A percentile compares a stretch with the other conserved stretches of the same genome.
These are phyloP conservation scores for Noctua fimbriata DNA, from an alignment of 2,888 invertebrate species.

Conservation along the genomic window DNA sequence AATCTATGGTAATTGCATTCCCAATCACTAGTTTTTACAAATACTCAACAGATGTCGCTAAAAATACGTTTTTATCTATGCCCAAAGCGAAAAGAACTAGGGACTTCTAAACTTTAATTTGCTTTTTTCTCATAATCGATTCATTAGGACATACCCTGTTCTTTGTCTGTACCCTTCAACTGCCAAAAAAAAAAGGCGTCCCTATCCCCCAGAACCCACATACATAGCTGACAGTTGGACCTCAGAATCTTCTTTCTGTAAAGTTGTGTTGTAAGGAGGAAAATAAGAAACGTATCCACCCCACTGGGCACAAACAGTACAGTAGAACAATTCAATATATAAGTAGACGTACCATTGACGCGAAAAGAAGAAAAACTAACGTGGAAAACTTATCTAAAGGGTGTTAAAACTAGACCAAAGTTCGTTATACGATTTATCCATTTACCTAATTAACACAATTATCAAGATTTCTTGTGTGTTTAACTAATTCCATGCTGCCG, in stretches of 20 bases:
- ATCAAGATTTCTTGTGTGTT: neutral
- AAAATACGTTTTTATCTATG: too few species aligned
- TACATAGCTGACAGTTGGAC: neutral
- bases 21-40: too few species aligned
- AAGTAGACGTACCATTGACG: neutral
- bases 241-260: neutral
- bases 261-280: neutral
- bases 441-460: neutral
- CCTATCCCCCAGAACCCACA: neutral
- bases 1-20: too few species aligned
- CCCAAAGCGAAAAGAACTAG: too few species aligned
- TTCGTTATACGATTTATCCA: neutral
- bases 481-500: slow-evolving; percentile 8
- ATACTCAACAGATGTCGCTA: too few species aligned
- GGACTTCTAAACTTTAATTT: too few species aligned
- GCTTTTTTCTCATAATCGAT: too few species aligned
- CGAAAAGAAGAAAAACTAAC: neutral
- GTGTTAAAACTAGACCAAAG: neutral
- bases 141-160: too few species aligned
- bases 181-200: too few species aligned
- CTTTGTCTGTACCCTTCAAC: too few species aligned
- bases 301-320: neutral
- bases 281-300: neutral
- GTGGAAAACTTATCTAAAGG: neutral
- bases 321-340: neutral